These are phyloP conservation scores for Leptosomus discolor DNA, from an alignment of 2,113 vertebrate species.

Conservation along the genomic window DNA sequence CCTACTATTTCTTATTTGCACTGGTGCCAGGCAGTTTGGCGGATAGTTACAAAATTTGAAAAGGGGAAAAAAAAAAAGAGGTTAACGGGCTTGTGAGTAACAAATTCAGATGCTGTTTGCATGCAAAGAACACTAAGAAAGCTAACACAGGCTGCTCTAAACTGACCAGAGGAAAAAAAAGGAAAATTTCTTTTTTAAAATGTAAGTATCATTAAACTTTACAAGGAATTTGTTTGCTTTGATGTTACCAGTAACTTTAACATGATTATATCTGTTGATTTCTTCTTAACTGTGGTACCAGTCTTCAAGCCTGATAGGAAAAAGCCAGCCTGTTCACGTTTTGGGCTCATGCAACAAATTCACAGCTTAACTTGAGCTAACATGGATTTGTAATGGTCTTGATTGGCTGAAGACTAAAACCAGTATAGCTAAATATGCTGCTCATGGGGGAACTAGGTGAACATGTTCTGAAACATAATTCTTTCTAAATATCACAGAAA, in stretches of 20 bases:
- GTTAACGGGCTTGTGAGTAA: not conserved
- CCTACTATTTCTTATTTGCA: not conserved
- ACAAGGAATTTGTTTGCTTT: not conserved
- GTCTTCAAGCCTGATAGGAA: not conserved
- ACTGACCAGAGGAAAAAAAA: not conserved
- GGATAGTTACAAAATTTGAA: not conserved
- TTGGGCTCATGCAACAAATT: not conserved
- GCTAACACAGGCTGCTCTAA: not conserved
- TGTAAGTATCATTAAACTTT: not conserved
- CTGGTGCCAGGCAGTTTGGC: not conserved
- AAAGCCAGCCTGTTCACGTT: not conserved
- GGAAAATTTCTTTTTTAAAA: accelerated
- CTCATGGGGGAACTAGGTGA: not conserved
- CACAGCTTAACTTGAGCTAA: not conserved
- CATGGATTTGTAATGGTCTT: not conserved
- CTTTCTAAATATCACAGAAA: not conserved
- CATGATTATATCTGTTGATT: not conserved
- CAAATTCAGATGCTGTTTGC: not conserved
- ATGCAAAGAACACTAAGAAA: not conserved
- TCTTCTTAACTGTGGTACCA: not conserved
- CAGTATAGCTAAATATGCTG: not conserved
- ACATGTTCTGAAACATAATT: not conserved
- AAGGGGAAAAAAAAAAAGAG: not conserved
- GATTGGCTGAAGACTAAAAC: not conserved
- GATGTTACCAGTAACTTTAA: not conserved